Percentiles rank a stretch among this genome's conserved stretches.
These are phyloP conservation scores for Euproctis similis DNA, from an alignment of 2,888 invertebrate genomes.

Conservation along the genomic window DNA sequence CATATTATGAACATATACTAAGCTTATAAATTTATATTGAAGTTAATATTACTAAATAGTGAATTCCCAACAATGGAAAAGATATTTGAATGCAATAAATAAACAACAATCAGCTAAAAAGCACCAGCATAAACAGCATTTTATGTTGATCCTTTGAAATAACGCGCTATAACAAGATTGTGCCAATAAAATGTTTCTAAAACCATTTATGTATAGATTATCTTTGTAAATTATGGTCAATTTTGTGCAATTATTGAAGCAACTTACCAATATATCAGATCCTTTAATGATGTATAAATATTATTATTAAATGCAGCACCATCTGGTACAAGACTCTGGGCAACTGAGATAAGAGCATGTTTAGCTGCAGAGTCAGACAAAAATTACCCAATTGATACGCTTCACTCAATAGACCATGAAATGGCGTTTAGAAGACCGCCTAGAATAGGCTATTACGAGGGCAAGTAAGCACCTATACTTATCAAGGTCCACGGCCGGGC, in stretches of 20 bases:
- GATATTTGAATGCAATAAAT: not conserved
- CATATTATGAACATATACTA: too few relatives aligned
- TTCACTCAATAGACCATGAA: not conserved
- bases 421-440: not conserved
- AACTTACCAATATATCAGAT: too few relatives aligned
- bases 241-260: too few relatives aligned
- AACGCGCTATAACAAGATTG: constrained; percentile 14
- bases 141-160: constrained; percentile 6
- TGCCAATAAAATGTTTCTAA: constrained; percentile 25
- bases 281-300: too few relatives aligned
- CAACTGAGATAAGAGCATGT: too few relatives aligned
- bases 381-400: constrained; percentile 1
- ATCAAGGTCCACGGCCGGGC: not conserved
- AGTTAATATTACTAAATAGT: not conserved
- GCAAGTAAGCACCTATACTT: too few relatives aligned
- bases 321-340: too few relatives aligned
- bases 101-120: constrained; percentile 4
- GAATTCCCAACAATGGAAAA: not conserved
- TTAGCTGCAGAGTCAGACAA: too few relatives aligned
- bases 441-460: not conserved
- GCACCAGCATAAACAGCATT: constrained; percentile 6
- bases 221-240: too few relatives aligned
- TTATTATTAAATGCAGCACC: too few relatives aligned
- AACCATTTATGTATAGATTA: too few relatives aligned
- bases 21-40: too few relatives aligned